Conservation (phyloP, 2,888 invertebrate genomes). For the Proisotoma minuta region DNA sequence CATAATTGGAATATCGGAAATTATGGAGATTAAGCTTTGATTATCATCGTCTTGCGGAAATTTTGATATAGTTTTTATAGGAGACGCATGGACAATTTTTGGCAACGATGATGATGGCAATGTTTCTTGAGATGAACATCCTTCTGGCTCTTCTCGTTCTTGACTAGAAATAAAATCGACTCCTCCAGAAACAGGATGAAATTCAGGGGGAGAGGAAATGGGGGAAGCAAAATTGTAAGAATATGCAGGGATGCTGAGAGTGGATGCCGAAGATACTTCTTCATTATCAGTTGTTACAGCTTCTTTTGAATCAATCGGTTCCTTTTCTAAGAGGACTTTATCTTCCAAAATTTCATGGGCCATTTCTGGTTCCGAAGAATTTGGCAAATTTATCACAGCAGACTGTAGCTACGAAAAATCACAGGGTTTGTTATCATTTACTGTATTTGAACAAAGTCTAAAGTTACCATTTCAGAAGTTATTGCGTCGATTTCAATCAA, state of each 20-base stretch:
- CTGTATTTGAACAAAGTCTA: no score
- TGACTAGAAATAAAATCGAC: background rate
- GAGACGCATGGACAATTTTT: background rate
- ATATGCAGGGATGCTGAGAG: conserved; percentile 32
- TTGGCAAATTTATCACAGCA: no score
- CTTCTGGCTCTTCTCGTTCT: background rate
- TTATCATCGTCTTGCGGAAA: background rate
- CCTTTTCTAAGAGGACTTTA: no score
- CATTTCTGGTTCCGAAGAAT: no score
- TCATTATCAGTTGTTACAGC: conserved; percentile 12
- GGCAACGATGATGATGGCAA: background rate
- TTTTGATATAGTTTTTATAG: background rate
- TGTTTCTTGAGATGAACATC: background rate
- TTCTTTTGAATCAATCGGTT: background rate
- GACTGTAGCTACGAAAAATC: no score
- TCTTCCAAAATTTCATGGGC: no score
- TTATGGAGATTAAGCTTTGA: background rate
- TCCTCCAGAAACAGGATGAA: conserved; percentile 19
- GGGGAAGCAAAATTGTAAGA: conserved; percentile 45
- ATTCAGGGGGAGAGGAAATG: conserved; percentile 34
- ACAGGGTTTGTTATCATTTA: no score
- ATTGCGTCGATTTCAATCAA: conserved; percentile 19
- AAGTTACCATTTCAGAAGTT: background rate
- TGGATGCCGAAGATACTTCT: background rate
- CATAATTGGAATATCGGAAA: conserved; percentile 20